phyloP scores from a whole-genome alignment of 1,140 invertebrate species.

The Drosophila truncata region DNA sequence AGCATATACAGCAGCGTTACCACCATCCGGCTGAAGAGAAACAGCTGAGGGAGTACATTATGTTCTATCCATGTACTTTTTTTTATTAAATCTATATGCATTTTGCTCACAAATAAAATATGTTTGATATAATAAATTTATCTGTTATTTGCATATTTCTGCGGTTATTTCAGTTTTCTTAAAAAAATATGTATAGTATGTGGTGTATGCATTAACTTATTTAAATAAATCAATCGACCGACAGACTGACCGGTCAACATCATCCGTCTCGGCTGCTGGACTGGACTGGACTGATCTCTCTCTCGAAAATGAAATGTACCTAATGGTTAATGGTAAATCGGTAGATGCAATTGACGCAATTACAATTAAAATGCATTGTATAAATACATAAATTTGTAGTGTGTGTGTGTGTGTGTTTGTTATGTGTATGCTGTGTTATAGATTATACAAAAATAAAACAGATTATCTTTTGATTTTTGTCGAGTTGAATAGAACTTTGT shows the following conservation, averaged over 20 bases:
- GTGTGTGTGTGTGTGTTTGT: constrained; percentile 24
- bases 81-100: constrained; percentile 83
- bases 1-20: not conserved
- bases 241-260: constrained; percentile 3
- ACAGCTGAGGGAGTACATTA: constrained; percentile 14
- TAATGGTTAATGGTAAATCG: constrained; percentile 38
- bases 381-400: constrained; percentile 69
- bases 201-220: constrained; percentile 54
- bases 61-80: constrained; percentile 56
- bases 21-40: constrained; percentile 9
- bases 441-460: constrained; percentile 84
- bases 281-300: constrained; percentile 40
- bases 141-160: constrained; percentile 73
- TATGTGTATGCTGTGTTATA: constrained; percentile 53
- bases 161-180: constrained; percentile 70
- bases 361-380: constrained; percentile 65
- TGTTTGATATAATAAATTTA: constrained; percentile 79
- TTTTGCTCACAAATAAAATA: constrained; percentile 83
- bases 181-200: constrained; percentile 70
- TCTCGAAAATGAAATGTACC: constrained; percentile 45
- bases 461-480: constrained; percentile 84
- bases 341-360: constrained; percentile 54
- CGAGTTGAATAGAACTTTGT: constrained; percentile 81
- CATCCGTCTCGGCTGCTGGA: constrained; percentile 9
- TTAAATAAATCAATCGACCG: constrained; percentile 52